Percentiles rank a stretch among this genome's conserved stretches.
phyloP scores from a whole-genome alignment of 2,888 invertebrate species.

The Heliothis peltigera region DNA sequence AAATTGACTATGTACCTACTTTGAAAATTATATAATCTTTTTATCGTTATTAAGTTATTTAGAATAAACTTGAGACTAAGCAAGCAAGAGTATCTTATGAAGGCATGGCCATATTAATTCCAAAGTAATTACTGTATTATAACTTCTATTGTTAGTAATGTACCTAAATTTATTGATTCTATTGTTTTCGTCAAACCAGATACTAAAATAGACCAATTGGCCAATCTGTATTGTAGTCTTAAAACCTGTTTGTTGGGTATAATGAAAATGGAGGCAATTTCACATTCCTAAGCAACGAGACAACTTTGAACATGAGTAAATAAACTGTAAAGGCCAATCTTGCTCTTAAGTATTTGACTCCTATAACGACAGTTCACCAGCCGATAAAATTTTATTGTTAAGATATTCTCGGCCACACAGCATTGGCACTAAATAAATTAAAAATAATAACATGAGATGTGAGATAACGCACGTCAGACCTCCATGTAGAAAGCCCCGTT shows the following conservation, averaged over 20 bases:
- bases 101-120: constrained; percentile 6
- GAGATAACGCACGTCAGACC: constrained; percentile 50
- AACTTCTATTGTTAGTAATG: constrained; percentile 23
- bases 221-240: constrained; percentile 33
- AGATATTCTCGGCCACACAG: constrained; percentile 27
- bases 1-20: neutral
- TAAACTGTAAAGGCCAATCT: neutral
- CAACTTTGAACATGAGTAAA: neutral
- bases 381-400: constrained; percentile 28
- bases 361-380: constrained; percentile 2
- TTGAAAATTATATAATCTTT: neutral
- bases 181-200: constrained; percentile 35
- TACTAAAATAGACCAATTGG: constrained; percentile 16
- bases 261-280: constrained; percentile 12
- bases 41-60: neutral
- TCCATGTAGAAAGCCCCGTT: constrained; percentile 45
- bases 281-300: neutral
- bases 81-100: constrained; percentile 1
- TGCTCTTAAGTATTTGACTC: neutral
- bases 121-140: constrained; percentile 8
- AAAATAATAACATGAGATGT: constrained; percentile 21
- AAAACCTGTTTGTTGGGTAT: constrained; percentile 5
- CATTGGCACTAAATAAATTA: too few species aligned
- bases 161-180: constrained; percentile 34
- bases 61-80: too few species aligned